Conservation (phyloP, 2,888 invertebrate genomes). For the Polia nebulosa region DNA sequence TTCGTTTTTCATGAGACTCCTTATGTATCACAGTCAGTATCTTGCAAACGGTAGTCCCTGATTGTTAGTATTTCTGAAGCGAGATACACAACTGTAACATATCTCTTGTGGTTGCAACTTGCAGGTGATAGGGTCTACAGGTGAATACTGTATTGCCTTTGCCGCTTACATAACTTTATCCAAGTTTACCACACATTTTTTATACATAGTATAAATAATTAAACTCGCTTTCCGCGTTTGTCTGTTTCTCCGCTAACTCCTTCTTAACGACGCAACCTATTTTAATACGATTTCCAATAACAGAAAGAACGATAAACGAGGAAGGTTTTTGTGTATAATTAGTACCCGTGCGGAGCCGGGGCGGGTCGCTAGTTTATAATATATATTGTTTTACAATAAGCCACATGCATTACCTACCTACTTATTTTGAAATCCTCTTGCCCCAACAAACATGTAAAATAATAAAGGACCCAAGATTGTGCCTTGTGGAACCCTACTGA, state of each 20-base stretch:
- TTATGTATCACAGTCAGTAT: no score
- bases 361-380: not conserved
- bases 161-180: not conserved
- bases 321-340: no score
- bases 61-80: not conserved
- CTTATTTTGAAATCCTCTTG: not conserved
- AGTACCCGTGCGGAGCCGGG: no score
- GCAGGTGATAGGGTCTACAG: not conserved
- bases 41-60: not conserved
- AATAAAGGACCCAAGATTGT: not conserved
- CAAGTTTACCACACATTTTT: no score
- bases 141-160: not conserved
- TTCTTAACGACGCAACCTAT: no score
- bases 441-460: not conserved
- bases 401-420: not conserved
- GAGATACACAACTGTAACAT: not conserved
- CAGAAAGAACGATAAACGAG: no score
- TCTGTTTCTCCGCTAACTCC: no score
- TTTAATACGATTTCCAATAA: no score
- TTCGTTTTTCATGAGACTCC: no score
- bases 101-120: not conserved
- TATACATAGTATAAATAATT: no score
- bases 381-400: not conserved
- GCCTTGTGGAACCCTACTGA: conserved; percentile 5
- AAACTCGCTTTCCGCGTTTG: no score